These are phyloP conservation scores for Otis tarda DNA, from an alignment of 2,113 vertebrate genomes.

Conservation along the genomic window DNA sequence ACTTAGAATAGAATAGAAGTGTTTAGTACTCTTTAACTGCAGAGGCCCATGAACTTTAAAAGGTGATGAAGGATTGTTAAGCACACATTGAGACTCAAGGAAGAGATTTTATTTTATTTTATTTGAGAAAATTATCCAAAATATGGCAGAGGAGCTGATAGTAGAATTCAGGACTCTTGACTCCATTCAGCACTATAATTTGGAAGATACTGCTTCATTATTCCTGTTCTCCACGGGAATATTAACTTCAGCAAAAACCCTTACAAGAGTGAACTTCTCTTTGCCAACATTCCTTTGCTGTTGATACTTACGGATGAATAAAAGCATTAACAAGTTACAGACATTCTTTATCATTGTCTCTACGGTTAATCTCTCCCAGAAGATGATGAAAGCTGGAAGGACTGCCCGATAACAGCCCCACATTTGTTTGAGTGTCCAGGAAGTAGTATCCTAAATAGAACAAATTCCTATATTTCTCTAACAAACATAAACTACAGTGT, in stretches of 20 bases:
- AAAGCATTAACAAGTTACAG: neutral
- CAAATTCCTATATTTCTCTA: neutral
- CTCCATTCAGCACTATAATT: neutral
- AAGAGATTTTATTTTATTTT: neutral
- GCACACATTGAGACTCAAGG: neutral
- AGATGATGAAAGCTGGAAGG: constrained; percentile 26
- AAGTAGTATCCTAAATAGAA: neutral
- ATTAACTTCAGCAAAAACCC: neutral
- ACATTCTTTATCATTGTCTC: neutral
- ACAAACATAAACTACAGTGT: neutral
- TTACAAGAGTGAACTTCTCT: neutral
- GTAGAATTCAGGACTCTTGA: neutral
- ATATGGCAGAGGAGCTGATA: neutral
- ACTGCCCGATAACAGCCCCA: neutral
- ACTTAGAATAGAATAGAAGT: neutral
- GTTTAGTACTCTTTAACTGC: neutral
- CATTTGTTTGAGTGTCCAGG: neutral
- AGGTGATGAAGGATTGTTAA: neutral
- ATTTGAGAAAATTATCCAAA: neutral
- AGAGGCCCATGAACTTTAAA: neutral
- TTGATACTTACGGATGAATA: neutral
- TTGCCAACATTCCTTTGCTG: neutral
- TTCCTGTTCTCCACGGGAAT: neutral
- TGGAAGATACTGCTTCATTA: neutral
- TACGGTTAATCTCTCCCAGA: neutral